Percentiles rank a stretch among this genome's conserved stretches.
These are phyloP conservation scores for Cirrhinus molitorella DNA, from an alignment of 2,797 vertebrate genomes.

Conservation along the genomic window DNA sequence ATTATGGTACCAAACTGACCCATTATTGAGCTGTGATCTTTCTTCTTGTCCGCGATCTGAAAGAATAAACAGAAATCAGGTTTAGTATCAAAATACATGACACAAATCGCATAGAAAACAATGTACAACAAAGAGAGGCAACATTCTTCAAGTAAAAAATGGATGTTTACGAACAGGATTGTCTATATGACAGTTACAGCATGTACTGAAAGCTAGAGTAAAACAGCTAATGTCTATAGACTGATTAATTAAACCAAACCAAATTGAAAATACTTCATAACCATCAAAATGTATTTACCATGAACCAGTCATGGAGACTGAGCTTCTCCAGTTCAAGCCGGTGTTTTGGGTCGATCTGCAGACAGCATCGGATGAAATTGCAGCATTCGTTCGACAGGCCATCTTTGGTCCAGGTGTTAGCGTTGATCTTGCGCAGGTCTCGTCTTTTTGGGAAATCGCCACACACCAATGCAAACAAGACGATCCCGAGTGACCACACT, in stretches of 20 bases:
- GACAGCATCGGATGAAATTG: too few species aligned
- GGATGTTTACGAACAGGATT: neutral
- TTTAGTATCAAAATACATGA: neutral
- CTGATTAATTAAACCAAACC: too few species aligned
- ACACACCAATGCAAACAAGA: neutral
- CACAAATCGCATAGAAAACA: neutral
- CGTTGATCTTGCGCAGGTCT: neutral
- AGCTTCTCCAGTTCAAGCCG: too few species aligned
- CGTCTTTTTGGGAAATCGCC: neutral
- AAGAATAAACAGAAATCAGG: neutral
- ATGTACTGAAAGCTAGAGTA: too few species aligned
- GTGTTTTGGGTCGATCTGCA: too few species aligned
- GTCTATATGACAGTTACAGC: too few species aligned
- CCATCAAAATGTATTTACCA: too few species aligned
- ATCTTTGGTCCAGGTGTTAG: neutral
- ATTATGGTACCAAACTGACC: neutral
- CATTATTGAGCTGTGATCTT: neutral
- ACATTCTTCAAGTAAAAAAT: neutral
- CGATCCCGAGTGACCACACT: neutral
- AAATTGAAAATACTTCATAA: too few species aligned
- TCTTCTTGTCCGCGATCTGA: neutral
- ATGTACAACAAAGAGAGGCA: neutral
- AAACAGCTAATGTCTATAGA: too few species aligned
- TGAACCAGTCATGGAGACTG: too few species aligned
- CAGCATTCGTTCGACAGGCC: neutral